Evolutionary conservation across 2,888 invertebrate species (phyloP), one percentile per base, ranked within the genome.

Genomic region (Matsumyia berberina): DNA sequence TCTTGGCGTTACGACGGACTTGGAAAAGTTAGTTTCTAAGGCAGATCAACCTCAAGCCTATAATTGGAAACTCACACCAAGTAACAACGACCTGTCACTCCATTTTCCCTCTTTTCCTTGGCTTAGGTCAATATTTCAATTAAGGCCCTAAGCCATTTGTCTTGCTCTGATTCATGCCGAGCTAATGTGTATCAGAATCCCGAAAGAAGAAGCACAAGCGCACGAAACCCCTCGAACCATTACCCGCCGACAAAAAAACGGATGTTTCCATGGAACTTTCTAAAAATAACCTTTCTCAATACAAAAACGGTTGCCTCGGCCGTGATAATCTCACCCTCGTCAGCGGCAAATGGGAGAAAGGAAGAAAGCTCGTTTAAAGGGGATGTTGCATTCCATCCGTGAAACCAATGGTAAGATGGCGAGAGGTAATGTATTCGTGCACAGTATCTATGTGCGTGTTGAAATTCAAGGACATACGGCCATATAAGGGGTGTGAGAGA

Each of bases 211-310:
- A 55, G 60, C 66, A 67, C 73, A 39, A 73, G 67, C 78, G 19
- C 67, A 78, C 58, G 29, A 62, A 83, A 73, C 67, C 78, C 44
- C 55, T 29, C 53, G 7, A 64, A 33, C 44, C 51, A 29, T 17
- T 24, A 46, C 55, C n/a, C 17, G 5, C 42, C 62, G 35, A 24
- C 35, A 57, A 55, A 35, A 67, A 39, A 67, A 33, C 31, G 12
- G 60, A 49, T 58, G 46, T 53, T 57, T 57, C 62, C 58, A 53
- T 67, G 67, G 73, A 57, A 17, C 57, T 46, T 79, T 83, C 83
- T 83, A 83, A 83, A 83, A 83, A 83, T 83, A 83, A 83, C 83
- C 83, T 83, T 79, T 79, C 83, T 79, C 79, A 83, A 83, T 83
- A 83, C 49, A 69, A 73, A 83, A 66, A 69, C 83, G 67, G 73